Percentiles rank a stretch among this genome's conserved stretches.
Conservation (phyloP, 2,888 invertebrate species). For the Smittia sp. region DNA sequence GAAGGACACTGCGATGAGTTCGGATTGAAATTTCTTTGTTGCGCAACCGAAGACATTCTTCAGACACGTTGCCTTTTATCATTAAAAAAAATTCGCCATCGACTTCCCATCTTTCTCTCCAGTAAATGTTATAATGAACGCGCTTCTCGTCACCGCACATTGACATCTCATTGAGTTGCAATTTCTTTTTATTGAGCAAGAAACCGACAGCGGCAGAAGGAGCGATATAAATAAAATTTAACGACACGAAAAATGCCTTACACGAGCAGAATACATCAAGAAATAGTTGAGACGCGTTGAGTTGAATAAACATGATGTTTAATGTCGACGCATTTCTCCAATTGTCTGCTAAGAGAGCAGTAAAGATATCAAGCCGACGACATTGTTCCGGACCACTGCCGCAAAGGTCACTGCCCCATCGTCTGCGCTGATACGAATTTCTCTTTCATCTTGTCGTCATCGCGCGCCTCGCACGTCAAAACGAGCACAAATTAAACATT, state of each 20-base stretch:
- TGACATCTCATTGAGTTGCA: slow-evolving; percentile 23
- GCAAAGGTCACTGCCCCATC: slow-evolving; percentile 5
- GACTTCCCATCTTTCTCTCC: not conserved
- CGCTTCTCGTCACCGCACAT: not conserved
- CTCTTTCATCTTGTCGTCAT: slow-evolving; percentile 15
- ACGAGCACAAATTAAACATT: slow-evolving; percentile 14
- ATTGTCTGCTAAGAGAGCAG: not conserved
- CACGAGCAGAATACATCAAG: not conserved
- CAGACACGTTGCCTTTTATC: not conserved
- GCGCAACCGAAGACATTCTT: not conserved
- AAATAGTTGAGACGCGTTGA: not conserved
- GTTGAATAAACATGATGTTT: not conserved
- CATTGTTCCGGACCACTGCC: not conserved
- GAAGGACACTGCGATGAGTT: no score
- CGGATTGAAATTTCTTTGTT: no score
- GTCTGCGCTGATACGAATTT: not conserved
- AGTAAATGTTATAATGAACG: slow-evolving; percentile 3
- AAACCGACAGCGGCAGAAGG: not conserved
- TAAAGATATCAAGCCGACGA: not conserved
- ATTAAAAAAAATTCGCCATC: slow-evolving; percentile 6
- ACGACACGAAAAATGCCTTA: not conserved
- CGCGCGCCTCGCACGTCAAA: slow-evolving; percentile 5
- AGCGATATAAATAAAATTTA: not conserved
- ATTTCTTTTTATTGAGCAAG: not conserved
- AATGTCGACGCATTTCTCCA: slow-evolving; percentile 14